Base-by-base conservation (phyloP, 2,888 invertebrate species). In the Tanypteryx hageni region DNA sequence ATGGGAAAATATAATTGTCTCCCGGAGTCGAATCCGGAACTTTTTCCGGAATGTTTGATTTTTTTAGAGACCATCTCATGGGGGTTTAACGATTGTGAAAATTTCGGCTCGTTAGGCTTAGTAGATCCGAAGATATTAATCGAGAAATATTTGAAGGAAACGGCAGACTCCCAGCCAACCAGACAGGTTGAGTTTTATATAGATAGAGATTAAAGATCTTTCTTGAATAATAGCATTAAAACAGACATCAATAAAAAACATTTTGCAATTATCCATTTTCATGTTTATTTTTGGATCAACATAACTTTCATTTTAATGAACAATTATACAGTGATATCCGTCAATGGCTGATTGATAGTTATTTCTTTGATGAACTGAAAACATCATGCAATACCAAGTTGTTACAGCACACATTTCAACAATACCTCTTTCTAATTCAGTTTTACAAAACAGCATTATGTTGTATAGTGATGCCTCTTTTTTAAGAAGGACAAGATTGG, bases 401-500 rank as follows among this genome's bases (percentile, higher is more conserved):
- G 76, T 89, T 44, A 89, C 89, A 89, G 89, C 89, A 89, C 61
- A 89, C 31, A 89, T 64, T 89, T 89, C 61, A 89, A 89, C 64
- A 27, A 89, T 68, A 64, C 64, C 89, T 64, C 83, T 64, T 68
- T 44, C 64, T 64, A 68, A 13, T 89, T 64, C 44, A 61, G 44
- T 44, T 89, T 89, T 89, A 89, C 89, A 89, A 89, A 89, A 89
- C 31, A 64, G 64, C 61, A 64, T 86, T 86, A 31, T 58, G 59
- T 64, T 89, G 89, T 64, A 44, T 89, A 89, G 44, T 89, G 61
- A 89, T 89, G 89, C 89, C 89, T 89, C 89, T 89, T 89, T 64
- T 89, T 64, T 89, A 64, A 89, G 89, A 89, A 89, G 89, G 89
- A 89, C 89, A 89, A 89, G 31, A 64, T 89, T 89, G 89, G 89